These are phyloP conservation scores for Neodontobutis hainanensis DNA, from an alignment of 2,113 vertebrate genomes.

Conservation along the genomic window DNA sequence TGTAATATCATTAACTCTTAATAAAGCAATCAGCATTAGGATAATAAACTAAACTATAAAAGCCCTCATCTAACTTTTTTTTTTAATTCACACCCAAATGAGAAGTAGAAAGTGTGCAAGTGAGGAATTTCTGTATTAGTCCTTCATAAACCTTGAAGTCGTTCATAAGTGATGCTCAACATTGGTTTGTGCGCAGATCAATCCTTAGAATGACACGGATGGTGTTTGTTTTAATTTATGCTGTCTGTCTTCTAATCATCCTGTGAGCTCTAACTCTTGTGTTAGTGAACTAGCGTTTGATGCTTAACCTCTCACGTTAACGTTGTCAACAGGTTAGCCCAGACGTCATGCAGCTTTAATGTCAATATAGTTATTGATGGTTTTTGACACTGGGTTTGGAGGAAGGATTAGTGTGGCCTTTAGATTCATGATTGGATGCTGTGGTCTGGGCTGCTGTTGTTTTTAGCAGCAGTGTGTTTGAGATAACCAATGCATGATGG, in stretches of 20 bases:
- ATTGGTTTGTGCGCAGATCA: constrained; percentile 18
- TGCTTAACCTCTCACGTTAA: constrained; percentile 36
- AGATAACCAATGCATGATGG: constrained; percentile 50
- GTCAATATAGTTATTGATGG: background rate
- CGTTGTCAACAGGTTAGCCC: constrained; percentile 62
- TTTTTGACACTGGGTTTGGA: too few relatives aligned
- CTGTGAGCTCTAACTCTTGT: constrained; percentile 36
- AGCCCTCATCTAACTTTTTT: too few relatives aligned
- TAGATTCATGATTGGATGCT: background rate
- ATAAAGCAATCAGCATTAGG: too few relatives aligned
- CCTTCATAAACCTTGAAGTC: constrained; percentile 34
- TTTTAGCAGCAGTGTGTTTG: constrained; percentile 23
- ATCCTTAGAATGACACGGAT: constrained; percentile 23
- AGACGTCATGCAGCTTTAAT: constrained; percentile 40
- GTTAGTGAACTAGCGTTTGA: constrained; percentile 49
- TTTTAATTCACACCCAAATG: too few relatives aligned
- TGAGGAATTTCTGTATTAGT: constrained; percentile 25
- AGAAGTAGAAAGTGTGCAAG: constrained; percentile 41
- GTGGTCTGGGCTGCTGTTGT: constrained; percentile 64
- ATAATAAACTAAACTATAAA: too few relatives aligned
- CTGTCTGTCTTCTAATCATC: constrained; percentile 20
- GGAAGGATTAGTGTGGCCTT: background rate
- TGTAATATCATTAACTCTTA: too few relatives aligned
- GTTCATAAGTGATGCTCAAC: constrained; percentile 12
- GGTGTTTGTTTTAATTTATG: constrained; percentile 21